Base-by-base conservation (phyloP, 2,113 vertebrate species). In the Amazona guildingii region DNA sequence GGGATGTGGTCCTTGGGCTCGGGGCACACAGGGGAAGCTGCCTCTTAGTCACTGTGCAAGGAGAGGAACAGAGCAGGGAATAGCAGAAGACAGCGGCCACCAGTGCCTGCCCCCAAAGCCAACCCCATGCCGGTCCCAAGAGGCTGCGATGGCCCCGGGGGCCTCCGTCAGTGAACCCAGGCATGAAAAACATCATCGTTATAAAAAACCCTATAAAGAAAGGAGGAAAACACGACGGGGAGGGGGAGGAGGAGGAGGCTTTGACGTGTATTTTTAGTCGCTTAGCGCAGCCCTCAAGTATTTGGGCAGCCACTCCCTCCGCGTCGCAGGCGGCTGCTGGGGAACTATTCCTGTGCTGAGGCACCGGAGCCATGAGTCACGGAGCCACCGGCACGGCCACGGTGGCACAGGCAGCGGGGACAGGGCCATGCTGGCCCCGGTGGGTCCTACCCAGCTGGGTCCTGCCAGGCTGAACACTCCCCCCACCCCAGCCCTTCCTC, bases 261-360 rank as follows among this genome's bases (percentile, higher is more conserved):
- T 83, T 90, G 23, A 74, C 29, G 75, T 25, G 87, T 98, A 98
- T 98, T 98, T 98, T 98, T 98, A 98, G 97, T 94, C 43, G 55
- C 97, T 98, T 97, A 98, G 96, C 49, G 18, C 95, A 97, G 97
- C 97, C 83, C 94, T 97, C 91, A 98, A 96, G 7, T 97, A 98
- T 98, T 97, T 98, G 81, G 61, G 81, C 61, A 66, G 97, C 97
- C 97, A 94, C 97, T 98, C 97, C 97, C 97, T 93, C 95, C 73
- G 88, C 95, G 78, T 87, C 84, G 85, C 27, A 44, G 81, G 70
- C 88, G 76, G 68, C 94, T 92, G 91, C 21, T 28, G 76, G 88
- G 97, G 78, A 95, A 96, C 95, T 97, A 96, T 97, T 97, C 96
- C 70, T 31, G 94, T 74, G 97, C 96, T 88, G 1, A 33, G 63